Conservation (phyloP, 35 echinoderm and acorn worm genomes). For the Holothuria glaberrima region DNA sequence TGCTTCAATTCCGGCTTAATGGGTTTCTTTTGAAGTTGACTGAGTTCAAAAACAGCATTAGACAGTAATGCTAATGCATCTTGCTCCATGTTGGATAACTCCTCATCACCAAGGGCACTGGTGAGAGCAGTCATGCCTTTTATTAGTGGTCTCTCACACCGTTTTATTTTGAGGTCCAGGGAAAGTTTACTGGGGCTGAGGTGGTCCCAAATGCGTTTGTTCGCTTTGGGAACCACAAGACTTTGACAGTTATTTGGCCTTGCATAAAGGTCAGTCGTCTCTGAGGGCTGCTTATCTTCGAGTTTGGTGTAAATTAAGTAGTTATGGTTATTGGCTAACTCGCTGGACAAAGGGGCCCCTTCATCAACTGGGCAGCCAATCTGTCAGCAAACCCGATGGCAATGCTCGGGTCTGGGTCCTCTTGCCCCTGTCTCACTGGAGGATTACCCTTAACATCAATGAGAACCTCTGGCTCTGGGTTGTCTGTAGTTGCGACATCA, state of each 20-base stretch:
- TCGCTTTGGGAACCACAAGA: too few relatives aligned
- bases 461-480: not conserved
- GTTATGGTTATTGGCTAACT: too few relatives aligned
- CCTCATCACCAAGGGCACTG: not conserved
- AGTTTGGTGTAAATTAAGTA: too few relatives aligned
- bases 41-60: conserved; percentile 56
- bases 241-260: too few relatives aligned
- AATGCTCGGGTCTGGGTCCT: not conserved
- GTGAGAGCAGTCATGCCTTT: conserved; percentile 57
- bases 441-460: not conserved
- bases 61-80: conserved; percentile 42
- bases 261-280: too few relatives aligned
- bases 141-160: conserved; percentile 41
- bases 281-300: too few relatives aligned
- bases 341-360: too few relatives aligned
- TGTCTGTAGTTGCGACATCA: not conserved
- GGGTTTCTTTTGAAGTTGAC: conserved; percentile 40
- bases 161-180: too few relatives aligned
- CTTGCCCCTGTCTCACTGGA: not conserved
- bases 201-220: too few relatives aligned
- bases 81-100: not conserved
- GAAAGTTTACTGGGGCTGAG: too few relatives aligned
- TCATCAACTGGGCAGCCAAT: too few relatives aligned
- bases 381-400: conserved; percentile 10
- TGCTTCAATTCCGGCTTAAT: conserved; percentile 58